Base-by-base conservation (phyloP, 2,797 vertebrate genomes). In the Psittacula derbiana region DNA sequence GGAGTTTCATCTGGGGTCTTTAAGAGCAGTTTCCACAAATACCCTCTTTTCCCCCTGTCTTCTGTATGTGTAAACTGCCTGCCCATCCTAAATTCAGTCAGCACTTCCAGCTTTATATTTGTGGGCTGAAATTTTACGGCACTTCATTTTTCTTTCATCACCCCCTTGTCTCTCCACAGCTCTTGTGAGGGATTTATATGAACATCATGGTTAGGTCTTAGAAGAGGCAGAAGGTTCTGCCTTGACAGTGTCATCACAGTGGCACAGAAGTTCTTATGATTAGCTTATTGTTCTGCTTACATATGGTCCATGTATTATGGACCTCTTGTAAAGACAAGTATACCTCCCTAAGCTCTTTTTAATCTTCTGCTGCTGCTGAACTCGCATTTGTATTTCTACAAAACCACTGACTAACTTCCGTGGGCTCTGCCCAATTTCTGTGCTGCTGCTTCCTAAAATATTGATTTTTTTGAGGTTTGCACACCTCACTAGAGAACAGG, bases 391-490 rank as follows among this genome's bases (percentile, higher is more conserved):
- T 87, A 46, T 79, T 94, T 88, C 82, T 90, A 6, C 36, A 62
- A 58, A 86, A 65, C 62, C 1, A 0, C 30, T 66, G 43, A 69
- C 69, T 87, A 65, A 66, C 44, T 72, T 80, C 36, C 43, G 46
- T 1, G 8, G 24, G 13, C 28, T 82, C 65, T 81, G 60, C n/a
- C 67, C 57, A 64, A 10, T 90, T 87, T 84, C 62, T 60, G 19
- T 82, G 49, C 61, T 87, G 47, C 19, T 85, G 20, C 65, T 90
- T 95, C 78, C 73, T 75, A 73, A 66, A 94, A 86, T 46, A 88
- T 12, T 50, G 72, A 70, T 67, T 76, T 92, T 95, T 81, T 83
- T 50, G 87, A 81, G 38, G 25, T 65, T 81, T 90, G 10, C 47
- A 36, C 44, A 43, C 30, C 50, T 71, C 92, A 88, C 52, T 44